Conservation (phyloP, 1,140 invertebrate genomes). For the Bombus affinis region DNA sequence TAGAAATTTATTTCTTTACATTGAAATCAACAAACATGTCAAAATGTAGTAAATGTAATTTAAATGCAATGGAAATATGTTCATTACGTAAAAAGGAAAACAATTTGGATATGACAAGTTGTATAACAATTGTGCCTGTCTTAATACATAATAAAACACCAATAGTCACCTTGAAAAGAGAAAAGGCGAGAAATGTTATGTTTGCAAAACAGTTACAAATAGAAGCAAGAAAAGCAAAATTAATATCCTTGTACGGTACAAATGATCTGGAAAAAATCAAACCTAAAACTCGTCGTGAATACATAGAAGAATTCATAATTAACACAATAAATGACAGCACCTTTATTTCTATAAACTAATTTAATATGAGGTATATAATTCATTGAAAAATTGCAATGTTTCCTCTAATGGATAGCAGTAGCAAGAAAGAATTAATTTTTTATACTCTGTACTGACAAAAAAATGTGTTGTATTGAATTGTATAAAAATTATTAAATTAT, state of each 20-base stretch:
- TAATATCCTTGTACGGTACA: conserved; percentile 11
- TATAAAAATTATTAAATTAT: not conserved
- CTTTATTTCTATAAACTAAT: conserved; percentile 46
- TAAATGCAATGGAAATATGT: not conserved
- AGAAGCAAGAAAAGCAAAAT: conserved; percentile 26
- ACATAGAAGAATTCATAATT: conserved; percentile 52
- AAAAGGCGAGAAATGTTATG: conserved; percentile 13
- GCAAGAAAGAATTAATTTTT: not conserved
- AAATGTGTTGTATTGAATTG: not conserved
- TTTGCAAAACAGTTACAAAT: conserved; percentile 21
- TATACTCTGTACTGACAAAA: not conserved
- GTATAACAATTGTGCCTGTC: conserved; percentile 17
- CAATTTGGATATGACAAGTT: conserved; percentile 23
- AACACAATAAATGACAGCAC: conserved; percentile 48
- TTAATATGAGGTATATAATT: not conserved
- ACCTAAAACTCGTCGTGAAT: conserved; percentile 34
- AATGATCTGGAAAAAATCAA: conserved; percentile 36
- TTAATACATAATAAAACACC: not conserved
- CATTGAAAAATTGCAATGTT: not conserved
- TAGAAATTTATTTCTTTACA: not conserved
- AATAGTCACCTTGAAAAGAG: not conserved
- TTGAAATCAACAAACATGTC: not conserved
- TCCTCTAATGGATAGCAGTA: too few relatives aligned
- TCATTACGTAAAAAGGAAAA: not conserved
- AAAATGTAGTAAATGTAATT: not conserved